Conservation (phyloP, 2,113 vertebrate species). For the Gobiocypris rarus region DNA sequence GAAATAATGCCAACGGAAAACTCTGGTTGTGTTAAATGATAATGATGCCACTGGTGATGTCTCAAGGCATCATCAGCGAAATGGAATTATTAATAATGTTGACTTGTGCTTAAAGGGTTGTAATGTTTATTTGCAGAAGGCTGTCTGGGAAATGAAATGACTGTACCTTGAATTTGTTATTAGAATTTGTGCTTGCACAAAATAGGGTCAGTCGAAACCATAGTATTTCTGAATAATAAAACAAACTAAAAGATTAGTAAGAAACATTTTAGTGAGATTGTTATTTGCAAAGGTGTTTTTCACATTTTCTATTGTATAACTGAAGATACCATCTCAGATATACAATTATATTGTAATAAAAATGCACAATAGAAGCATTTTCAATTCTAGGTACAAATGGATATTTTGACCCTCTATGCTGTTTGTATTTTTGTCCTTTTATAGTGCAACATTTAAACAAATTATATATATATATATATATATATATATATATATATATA, state of each 20-base stretch:
- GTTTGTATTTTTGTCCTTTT: background rate
- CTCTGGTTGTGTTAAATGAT: background rate
- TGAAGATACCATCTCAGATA: background rate
- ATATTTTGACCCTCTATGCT: too few relatives aligned
- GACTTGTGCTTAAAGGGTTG: slow-evolving; percentile 5
- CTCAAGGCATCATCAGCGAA: background rate
- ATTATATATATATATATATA: too few relatives aligned
- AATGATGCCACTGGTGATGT: background rate
- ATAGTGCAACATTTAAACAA: background rate
- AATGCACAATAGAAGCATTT: background rate
- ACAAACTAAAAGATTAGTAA: too few relatives aligned
- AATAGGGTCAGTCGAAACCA: background rate
- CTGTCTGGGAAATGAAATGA: background rate
- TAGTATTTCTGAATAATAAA: background rate
- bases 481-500: too few relatives aligned
- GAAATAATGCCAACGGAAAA: background rate
- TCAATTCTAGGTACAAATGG: background rate
- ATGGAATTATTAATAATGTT: slow-evolving; percentile 24
- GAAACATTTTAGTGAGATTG: too few relatives aligned
- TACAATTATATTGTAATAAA: background rate
- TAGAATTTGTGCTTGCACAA: background rate
- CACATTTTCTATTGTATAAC: background rate
- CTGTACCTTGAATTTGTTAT: background rate
- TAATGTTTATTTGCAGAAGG: background rate
- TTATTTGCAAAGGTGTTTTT: background rate